Evolutionary conservation across 2,888 invertebrate genomes (phyloP).

Genomic region (Oconnorella tubifera): DNA sequence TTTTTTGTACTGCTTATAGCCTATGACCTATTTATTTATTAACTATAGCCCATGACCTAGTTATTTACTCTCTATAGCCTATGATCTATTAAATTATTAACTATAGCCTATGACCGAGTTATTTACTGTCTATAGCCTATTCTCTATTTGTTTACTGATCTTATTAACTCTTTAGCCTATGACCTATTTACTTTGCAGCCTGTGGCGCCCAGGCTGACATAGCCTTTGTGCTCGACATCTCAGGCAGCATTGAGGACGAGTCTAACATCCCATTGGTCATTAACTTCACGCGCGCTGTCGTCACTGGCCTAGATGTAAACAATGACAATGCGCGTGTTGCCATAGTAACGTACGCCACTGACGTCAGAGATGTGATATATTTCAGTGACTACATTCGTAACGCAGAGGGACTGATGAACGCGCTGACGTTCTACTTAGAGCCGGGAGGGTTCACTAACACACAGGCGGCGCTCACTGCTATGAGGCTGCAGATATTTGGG

Average conservation of each 20-base stretch:
- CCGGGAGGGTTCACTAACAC: conserved; percentile 32
- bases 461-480: conserved; percentile 28
- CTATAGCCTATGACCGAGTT: too few relatives aligned
- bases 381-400: conserved; percentile 35
- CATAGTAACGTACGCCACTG: conserved; percentile 52
- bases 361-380: conserved; percentile 47
- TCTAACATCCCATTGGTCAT: conserved; percentile 31
- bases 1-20: neutral
- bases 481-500: conserved; percentile 21
- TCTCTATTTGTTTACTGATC: too few relatives aligned
- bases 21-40: neutral
- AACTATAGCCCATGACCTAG: too few relatives aligned
- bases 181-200: too few relatives aligned
- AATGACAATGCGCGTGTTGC: conserved; percentile 47
- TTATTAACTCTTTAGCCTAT: too few relatives aligned
- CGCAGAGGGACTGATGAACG: conserved; percentile 29
- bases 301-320: conserved; percentile 50
- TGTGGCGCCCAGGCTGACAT: conserved; percentile 36
- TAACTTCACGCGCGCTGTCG: conserved; percentile 47
- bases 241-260: conserved; percentile 41
- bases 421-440: conserved; percentile 29
- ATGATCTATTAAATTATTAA: too few relatives aligned
- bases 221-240: conserved; percentile 46
- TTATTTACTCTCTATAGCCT: too few relatives aligned
- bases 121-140: too few relatives aligned